Percentiles rank a stretch among this genome's conserved stretches.
phyloP scores from a whole-genome alignment of 1,140 invertebrate species.

The Choristoneura fumiferana region DNA sequence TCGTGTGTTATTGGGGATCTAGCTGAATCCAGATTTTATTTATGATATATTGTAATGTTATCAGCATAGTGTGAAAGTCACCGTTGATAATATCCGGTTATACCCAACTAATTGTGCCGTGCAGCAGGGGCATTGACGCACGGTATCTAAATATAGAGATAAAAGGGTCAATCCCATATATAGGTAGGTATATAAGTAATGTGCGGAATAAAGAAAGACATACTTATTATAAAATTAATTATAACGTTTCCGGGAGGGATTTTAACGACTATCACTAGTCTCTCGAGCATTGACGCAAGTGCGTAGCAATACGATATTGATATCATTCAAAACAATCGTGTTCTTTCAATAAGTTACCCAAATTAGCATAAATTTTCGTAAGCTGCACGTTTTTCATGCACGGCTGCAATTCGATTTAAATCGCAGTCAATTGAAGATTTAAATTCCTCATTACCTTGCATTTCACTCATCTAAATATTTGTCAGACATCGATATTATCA shows the following conservation, averaged over 20 bases:
- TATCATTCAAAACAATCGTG: too few species aligned
- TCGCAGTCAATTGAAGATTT: too few species aligned
- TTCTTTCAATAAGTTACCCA: too few species aligned
- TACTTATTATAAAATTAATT: background rate
- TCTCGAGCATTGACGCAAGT: too few species aligned
- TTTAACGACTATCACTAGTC: background rate
- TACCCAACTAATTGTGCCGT: slow-evolving; percentile 29
- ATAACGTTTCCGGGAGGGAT: slow-evolving; percentile 3
- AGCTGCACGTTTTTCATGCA: too few species aligned
- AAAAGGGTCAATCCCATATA: background rate
- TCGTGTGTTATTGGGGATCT: background rate
- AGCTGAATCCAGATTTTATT: background rate
- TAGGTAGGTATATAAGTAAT: background rate
- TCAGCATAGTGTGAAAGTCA: background rate
- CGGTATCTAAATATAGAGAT: background rate
- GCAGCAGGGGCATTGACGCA: slow-evolving; percentile 42
- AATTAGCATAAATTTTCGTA: too few species aligned
- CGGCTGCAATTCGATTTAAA: too few species aligned
- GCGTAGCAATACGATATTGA: too few species aligned
- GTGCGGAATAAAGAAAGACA: slow-evolving; percentile 5
- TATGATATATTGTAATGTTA: background rate
- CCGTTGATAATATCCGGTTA: slow-evolving; percentile 24
- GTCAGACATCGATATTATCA: too few species aligned
- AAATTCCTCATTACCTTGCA: too few species aligned
- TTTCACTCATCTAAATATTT: too few species aligned